phyloP scores from a whole-genome alignment of 2,888 invertebrate species.

The Stramonita haemastoma region DNA sequence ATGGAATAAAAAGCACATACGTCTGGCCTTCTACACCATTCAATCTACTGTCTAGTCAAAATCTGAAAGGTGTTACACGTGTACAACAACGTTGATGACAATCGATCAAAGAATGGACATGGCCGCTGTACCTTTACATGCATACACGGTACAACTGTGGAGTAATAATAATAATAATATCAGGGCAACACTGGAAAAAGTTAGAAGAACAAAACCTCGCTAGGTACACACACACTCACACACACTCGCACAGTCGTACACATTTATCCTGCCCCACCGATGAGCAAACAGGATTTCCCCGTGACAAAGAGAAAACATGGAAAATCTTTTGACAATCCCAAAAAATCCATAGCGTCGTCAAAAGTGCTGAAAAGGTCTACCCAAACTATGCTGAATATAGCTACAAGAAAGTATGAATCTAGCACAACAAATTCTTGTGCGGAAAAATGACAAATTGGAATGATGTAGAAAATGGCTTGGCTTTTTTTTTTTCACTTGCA shows the following conservation, averaged over 20 bases:
- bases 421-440: constrained; percentile 18
- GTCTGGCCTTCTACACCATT: neutral
- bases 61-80: neutral
- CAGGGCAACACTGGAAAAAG: neutral
- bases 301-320: constrained; percentile 4
- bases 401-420: neutral
- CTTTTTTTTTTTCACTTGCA: neutral
- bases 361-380: constrained; percentile 13
- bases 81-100: neutral
- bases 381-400: neutral
- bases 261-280: neutral
- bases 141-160: neutral
- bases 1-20: neutral
- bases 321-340: neutral
- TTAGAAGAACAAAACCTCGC: neutral
- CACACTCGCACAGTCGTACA: neutral
- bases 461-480: constrained; percentile 1
- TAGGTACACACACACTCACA: neutral
- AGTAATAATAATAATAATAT: neutral
- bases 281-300: neutral
- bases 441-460: constrained; percentile 13
- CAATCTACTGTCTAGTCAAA: neutral
- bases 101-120: neutral
- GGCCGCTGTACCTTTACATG: neutral
- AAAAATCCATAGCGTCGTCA: neutral